Conservation (phyloP, 2,113 vertebrate species). For the Aldabrachelys gigantea region DNA sequence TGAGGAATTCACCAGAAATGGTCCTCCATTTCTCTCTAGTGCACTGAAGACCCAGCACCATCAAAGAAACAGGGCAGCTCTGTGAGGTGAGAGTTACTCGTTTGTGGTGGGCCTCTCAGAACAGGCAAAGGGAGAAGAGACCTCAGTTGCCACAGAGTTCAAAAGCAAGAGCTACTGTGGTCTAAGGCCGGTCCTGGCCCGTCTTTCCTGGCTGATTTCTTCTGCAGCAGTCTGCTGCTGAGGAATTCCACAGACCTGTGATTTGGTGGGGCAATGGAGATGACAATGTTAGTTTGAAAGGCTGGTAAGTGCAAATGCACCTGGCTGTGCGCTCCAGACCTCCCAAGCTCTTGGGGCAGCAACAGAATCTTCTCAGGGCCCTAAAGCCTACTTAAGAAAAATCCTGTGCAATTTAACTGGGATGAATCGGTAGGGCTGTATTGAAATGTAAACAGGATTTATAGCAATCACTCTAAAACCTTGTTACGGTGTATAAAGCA, state of each 20-base stretch:
- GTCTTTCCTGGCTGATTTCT: neutral
- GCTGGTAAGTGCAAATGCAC: neutral
- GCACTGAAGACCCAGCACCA: neutral
- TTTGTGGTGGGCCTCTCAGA: neutral
- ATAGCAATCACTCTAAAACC: fast-evolving
- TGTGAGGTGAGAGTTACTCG: neutral
- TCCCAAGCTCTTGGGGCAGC: neutral
- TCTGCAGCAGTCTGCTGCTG: neutral
- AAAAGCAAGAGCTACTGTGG: neutral
- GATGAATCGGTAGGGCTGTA: fast-evolving
- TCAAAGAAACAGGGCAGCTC: neutral
- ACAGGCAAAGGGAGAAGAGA: neutral
- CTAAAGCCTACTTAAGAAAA: fast-evolving
- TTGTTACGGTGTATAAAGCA: neutral
- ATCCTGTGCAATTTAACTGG: neutral
- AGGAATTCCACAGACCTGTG: neutral
- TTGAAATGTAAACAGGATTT: fast-evolving
- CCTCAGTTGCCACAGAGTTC: neutral
- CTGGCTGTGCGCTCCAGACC: neutral
- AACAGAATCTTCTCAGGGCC: neutral
- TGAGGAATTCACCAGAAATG: too few relatives aligned
- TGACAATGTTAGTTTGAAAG: fast-evolving
- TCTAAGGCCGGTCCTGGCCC: neutral
- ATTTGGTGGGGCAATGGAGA: neutral
- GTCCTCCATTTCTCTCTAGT: neutral